Base-by-base conservation (phyloP, 2,888 invertebrate species). In the Phengaris alcon region DNA sequence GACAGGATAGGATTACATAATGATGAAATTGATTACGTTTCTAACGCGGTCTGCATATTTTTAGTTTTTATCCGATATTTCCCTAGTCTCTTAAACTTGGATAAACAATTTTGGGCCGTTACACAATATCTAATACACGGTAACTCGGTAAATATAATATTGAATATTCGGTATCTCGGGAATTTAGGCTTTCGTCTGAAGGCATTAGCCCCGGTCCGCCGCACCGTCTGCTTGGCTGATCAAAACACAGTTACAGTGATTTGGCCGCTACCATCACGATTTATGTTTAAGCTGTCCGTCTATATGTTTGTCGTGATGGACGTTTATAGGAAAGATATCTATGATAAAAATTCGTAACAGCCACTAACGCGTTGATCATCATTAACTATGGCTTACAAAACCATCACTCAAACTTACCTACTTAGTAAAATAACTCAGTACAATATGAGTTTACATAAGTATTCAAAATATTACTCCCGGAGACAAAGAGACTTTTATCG, bases 131-230 rank as follows among this genome's bases (percentile, higher is more conserved):
- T 22, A 22, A 22, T 10, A 22, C 22, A 22, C 10, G 59, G 59
- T 12, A 59, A 59, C 22, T 59, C 59, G 22, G 59, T 59, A 22
- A 10, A 59, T 59, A 10, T 59, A 59, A 59, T 59, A 59, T 59
- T 15, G 10, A 59, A 59, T 59, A 59, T 59, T 59, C 22, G 59
- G 22, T n/a, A 13, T 3, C 55, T n/a, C 15, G 55, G 64, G 64
- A 64, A 35, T 64, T 35, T 12, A 44, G 64, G 64, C 59, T 64
- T 64, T 64, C 35, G 15, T 64, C 64, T 64, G 64, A 44, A 64
- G 64, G 35, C 2, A 64, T 64, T 64, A 64, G 35, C 64, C 35
- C 22, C 64, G 64, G 44, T 12, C 64, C 64, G 10, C 35, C 12
- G 64, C 35, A 13, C 35, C 35, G 12, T 64, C 64, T 64, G 64